These are phyloP conservation scores for Eulemur coronatus DNA, from an alignment of 2,797 vertebrate species.

Conservation along the genomic window DNA sequence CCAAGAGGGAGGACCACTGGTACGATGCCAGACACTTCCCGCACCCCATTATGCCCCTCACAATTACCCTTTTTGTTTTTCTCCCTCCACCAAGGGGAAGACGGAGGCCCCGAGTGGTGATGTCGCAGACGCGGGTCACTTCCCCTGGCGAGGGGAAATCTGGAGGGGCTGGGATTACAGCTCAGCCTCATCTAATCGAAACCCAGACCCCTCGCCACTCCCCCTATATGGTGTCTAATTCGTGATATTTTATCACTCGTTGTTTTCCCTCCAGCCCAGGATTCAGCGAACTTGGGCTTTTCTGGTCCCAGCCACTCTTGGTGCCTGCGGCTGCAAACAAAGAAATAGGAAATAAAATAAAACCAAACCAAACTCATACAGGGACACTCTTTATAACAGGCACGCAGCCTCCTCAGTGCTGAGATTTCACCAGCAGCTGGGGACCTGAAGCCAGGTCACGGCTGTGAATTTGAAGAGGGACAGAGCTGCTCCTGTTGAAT, in stretches of 20 bases:
- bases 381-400: neutral
- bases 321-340: neutral
- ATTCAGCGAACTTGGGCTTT: neutral
- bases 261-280: neutral
- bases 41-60: rapidly evolving
- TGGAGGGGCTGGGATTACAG: rapidly evolving
- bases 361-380: neutral
- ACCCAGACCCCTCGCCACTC: neutral
- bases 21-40: no score
- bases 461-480: neutral
- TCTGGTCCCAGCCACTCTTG: neutral
- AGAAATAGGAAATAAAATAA: neutral
- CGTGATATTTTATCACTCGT: no score
- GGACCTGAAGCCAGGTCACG: neutral
- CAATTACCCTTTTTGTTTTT: neutral
- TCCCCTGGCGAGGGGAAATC: rapidly evolving
- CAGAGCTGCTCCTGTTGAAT: conserved; percentile 17
- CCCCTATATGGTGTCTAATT: rapidly evolving
- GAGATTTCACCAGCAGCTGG: neutral
- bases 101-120: neutral
- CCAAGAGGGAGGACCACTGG: neutral
- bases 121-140: no score
- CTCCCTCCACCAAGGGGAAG: neutral
- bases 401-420: neutral
- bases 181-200: rapidly evolving